Percentiles rank a stretch among this genome's conserved stretches.
Conservation (phyloP, 2,888 invertebrate species). For the Gymnosoma rotundatum region DNA sequence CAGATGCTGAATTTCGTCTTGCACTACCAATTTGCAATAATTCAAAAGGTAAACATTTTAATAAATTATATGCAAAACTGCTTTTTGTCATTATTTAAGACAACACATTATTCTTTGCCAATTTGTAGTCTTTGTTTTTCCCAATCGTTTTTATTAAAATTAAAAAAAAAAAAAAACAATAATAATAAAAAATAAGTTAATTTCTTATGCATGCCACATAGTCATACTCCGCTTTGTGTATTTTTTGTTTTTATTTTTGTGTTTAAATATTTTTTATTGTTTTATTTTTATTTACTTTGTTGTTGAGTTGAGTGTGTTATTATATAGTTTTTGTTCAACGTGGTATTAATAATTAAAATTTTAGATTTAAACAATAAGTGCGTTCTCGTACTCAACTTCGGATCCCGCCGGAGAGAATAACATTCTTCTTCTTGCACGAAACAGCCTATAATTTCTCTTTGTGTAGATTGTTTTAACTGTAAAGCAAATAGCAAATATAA, state of each 20-base stretch:
- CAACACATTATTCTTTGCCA: too few species aligned
- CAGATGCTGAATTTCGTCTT: constrained; percentile 77
- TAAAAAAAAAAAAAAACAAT: too few species aligned
- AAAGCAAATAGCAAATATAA: too few species aligned
- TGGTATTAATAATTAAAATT: too few species aligned
- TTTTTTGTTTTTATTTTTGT: constrained; percentile 14
- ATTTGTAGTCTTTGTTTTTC: constrained; percentile 45
- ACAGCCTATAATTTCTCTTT: too few species aligned
- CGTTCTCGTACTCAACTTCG: too few species aligned
- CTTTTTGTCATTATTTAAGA: constrained; percentile 56
- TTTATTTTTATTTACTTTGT: constrained; percentile 5
- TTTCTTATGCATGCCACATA: constrained; percentile 63
- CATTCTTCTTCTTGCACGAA: too few species aligned
- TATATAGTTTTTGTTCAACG: background rate
- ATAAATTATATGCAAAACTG: constrained; percentile 55
- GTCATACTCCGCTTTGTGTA: constrained; percentile 31
- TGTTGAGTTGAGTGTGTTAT: constrained; percentile 3
- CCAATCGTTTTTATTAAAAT: constrained; percentile 48
- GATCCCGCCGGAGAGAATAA: too few species aligned
- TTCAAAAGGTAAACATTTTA: constrained; percentile 76
- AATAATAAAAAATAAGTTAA: constrained; percentile 33
- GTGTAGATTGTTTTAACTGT: too few species aligned
- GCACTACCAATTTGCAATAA: constrained; percentile 75
- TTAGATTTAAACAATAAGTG: too few species aligned
- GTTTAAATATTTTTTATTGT: background rate